phyloP scores from a whole-genome alignment of 2,888 invertebrate species.

The Therioaphis trifolii region DNA sequence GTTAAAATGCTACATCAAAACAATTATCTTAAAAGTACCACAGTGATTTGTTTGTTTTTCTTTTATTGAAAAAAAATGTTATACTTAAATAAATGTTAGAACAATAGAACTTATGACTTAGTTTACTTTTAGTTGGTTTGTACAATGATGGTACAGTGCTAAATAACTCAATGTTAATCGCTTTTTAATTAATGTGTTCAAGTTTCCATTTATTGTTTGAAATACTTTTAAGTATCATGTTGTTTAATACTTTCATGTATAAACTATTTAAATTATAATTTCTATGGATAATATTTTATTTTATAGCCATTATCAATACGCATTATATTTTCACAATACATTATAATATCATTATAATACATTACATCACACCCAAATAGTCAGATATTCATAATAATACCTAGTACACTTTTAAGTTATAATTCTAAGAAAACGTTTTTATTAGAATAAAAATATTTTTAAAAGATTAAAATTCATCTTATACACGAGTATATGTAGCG shows the following conservation, averaged over 20 bases:
- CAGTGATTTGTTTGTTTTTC: neutral
- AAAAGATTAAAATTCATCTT: neutral
- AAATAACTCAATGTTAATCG: slow-evolving; percentile 35
- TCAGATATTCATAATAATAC: neutral
- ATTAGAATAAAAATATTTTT: neutral
- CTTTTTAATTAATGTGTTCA: slow-evolving; percentile 33
- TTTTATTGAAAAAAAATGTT: neutral
- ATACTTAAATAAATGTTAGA: neutral
- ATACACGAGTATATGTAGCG: neutral
- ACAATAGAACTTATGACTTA: neutral
- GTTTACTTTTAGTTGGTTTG: slow-evolving; percentile 4
- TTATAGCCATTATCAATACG: neutral
- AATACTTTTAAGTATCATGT: neutral
- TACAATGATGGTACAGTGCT: neutral
- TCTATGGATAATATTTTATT: neutral
- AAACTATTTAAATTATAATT: neutral
- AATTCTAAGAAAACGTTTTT: neutral
- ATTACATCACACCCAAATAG: neutral
- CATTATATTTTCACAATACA: neutral
- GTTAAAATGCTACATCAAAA: neutral
- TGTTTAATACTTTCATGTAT: neutral
- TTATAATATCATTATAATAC: neutral
- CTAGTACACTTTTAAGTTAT: neutral
- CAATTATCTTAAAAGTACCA: slow-evolving; percentile 9
- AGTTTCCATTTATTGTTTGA: slow-evolving; percentile 31